Conservation (phyloP, 2,888 invertebrate genomes). For the Apocheima hispidaria region DNA sequence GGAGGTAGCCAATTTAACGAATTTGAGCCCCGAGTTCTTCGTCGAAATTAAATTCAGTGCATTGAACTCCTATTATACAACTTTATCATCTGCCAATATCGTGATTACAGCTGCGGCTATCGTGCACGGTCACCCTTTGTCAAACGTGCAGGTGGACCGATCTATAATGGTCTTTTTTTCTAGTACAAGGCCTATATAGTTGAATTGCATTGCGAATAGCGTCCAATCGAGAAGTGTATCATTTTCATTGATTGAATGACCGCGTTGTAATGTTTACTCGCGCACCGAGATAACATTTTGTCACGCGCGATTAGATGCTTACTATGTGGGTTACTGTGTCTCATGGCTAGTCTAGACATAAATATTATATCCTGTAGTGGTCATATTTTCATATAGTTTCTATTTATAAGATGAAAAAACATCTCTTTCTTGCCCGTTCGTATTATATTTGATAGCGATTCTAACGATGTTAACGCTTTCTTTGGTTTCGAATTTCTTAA, state of each 20-base stretch:
- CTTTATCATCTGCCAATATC: slow-evolving; percentile 25
- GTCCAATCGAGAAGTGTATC: slow-evolving; percentile 20
- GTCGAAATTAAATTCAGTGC: slow-evolving; percentile 12
- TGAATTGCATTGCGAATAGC: slow-evolving; percentile 19
- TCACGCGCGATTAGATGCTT: slow-evolving; percentile 70
- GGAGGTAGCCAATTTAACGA: background rate
- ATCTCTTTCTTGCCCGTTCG: background rate
- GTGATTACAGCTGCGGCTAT: slow-evolving; percentile 24
- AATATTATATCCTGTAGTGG: slow-evolving; percentile 32
- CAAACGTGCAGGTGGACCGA: background rate
- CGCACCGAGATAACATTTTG: slow-evolving; percentile 62
- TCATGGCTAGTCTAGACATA: slow-evolving; percentile 44
- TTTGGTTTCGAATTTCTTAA: slow-evolving; percentile 22
- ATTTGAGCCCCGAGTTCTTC: background rate
- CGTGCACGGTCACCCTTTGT: slow-evolving; percentile 1
- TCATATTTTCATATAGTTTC: slow-evolving; percentile 21
- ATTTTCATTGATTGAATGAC: slow-evolving; percentile 39
- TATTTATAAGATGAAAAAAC: slow-evolving; percentile 9
- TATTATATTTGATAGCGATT: slow-evolving; percentile 5
- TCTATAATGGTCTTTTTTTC: slow-evolving; percentile 25
- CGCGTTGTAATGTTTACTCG: slow-evolving; percentile 54
- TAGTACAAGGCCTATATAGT: slow-evolving; percentile 24
- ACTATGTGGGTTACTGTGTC: slow-evolving; percentile 75
- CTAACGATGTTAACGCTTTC: slow-evolving; percentile 15
- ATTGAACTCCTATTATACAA: slow-evolving; percentile 25